Evolutionary conservation across 2,113 vertebrate species (phyloP).

Genomic region (Sylvietta virens): DNA sequence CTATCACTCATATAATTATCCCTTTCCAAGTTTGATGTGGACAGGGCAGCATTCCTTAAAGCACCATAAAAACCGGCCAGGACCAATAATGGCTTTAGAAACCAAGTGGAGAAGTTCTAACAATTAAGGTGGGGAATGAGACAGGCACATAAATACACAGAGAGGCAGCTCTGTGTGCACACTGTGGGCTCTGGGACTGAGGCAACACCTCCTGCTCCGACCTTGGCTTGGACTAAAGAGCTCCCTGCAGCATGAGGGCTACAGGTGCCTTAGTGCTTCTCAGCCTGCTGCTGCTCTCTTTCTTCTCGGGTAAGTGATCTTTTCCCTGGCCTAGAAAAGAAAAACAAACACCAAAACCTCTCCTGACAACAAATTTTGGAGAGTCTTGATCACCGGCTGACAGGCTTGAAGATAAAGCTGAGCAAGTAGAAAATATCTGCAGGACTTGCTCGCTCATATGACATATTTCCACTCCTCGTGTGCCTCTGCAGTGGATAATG

Average conservation of each 20-base stretch:
- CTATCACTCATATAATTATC: slow-evolving; percentile 69
- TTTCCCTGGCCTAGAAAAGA: neutral
- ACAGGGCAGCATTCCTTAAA: slow-evolving; percentile 59
- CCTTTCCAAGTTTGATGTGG: slow-evolving; percentile 70
- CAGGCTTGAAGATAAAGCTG: slow-evolving; percentile 35
- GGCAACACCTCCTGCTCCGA: neutral
- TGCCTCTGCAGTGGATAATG: neutral
- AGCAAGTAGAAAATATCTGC: slow-evolving; percentile 12
- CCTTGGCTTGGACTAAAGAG: slow-evolving; percentile 34
- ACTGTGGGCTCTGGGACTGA: slow-evolving; percentile 14
- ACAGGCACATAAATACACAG: slow-evolving; percentile 40
- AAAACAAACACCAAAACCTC: neutral
- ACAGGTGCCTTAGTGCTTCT: slow-evolving; percentile 65
- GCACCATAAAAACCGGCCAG: slow-evolving; percentile 62
- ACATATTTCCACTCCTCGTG: neutral
- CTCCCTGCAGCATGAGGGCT: slow-evolving; percentile 66
- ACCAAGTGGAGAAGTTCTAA: slow-evolving; percentile 58
- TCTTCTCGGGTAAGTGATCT: slow-evolving; percentile 70
- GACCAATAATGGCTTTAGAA: slow-evolving; percentile 54
- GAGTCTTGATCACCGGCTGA: neutral
- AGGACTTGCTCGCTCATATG: neutral
- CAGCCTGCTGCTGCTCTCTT: slow-evolving; percentile 67
- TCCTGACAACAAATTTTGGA: neutral
- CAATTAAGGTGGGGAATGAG: slow-evolving; percentile 72
- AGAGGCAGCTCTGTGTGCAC: slow-evolving; percentile 6